A percentile compares a stretch with the other conserved stretches of the same genome.
Evolutionary conservation across 2,113 vertebrate genomes (phyloP).

Genomic region (Rousettus leschenaultii): DNA sequence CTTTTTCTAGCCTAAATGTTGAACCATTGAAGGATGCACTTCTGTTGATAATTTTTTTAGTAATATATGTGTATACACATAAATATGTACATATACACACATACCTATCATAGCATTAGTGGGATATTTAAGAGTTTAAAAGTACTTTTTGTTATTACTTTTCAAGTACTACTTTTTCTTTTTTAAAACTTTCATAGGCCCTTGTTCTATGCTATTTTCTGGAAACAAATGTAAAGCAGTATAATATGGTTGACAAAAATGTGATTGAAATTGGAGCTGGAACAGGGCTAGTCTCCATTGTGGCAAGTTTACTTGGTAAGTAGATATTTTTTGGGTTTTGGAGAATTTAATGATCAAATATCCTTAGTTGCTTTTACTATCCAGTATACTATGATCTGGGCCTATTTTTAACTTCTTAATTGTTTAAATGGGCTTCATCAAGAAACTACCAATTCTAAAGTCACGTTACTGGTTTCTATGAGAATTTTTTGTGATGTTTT

Average conservation of each 20-base stretch:
- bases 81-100: neutral
- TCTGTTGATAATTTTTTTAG: neutral
- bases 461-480: neutral
- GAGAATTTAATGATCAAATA: neutral
- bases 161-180: neutral
- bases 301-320: slow-evolving; percentile 92
- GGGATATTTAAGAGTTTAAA: neutral
- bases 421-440: neutral
- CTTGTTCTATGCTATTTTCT: slow-evolving; percentile 95
- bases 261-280: slow-evolving; percentile 97
- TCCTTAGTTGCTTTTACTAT: neutral
- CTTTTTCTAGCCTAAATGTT: neutral
- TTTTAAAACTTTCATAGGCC: slow-evolving; percentile 83
- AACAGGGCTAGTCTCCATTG: slow-evolving; percentile 94
- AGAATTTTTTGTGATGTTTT: neutral
- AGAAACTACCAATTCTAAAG: neutral
- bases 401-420: neutral
- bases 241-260: slow-evolving; percentile 89
- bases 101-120: too few species aligned
- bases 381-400: neutral
- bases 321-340: slow-evolving; percentile 12
- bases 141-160: slow-evolving; percentile 28
- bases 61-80: too few species aligned
- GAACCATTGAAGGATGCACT: neutral
- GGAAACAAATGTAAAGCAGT: slow-evolving; percentile 88